Evolutionary conservation across 2,797 vertebrate genomes (phyloP).

Genomic region (Atherinosoma microstoma): DNA sequence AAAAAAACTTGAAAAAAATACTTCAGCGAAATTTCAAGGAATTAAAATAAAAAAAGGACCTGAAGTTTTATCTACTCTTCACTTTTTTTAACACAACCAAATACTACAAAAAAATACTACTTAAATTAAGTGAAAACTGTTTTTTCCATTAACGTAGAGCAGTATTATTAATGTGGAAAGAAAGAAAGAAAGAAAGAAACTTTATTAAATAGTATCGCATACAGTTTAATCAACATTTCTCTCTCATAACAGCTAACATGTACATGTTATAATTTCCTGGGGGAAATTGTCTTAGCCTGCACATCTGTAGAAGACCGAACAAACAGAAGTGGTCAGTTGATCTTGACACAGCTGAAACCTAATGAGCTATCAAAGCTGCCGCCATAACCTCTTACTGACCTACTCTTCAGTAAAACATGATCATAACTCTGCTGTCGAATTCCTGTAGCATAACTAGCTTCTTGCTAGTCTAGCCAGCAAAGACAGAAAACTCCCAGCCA

Average conservation of each 20-base stretch:
- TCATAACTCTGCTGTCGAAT: not conserved
- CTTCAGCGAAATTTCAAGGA: too few relatives aligned
- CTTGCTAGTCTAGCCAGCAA: constrained; percentile 22
- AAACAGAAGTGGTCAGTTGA: not conserved
- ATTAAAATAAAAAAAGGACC: too few relatives aligned
- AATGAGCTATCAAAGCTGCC: not conserved
- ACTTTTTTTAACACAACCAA: too few relatives aligned
- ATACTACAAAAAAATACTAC: too few relatives aligned
- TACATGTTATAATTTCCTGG: constrained; percentile 11
- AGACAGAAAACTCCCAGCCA: constrained; percentile 6
- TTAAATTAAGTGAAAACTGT: too few relatives aligned
- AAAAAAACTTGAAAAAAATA: too few relatives aligned
- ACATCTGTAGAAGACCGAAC: constrained; percentile 20
- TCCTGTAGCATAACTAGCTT: constrained; percentile 30
- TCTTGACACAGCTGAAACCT: not conserved
- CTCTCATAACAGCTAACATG: too few relatives aligned
- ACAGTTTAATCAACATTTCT: not conserved
- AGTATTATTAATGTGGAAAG: too few relatives aligned
- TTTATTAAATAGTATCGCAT: not conserved
- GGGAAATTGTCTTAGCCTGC: constrained; percentile 4
- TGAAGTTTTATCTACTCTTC: too few relatives aligned
- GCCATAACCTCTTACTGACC: too few relatives aligned
- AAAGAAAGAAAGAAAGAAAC: too few relatives aligned
- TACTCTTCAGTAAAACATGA: not conserved
- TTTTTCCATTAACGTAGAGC: too few relatives aligned